Conservation (phyloP, 2,888 invertebrate species). For the Plagiodera versicolora region DNA sequence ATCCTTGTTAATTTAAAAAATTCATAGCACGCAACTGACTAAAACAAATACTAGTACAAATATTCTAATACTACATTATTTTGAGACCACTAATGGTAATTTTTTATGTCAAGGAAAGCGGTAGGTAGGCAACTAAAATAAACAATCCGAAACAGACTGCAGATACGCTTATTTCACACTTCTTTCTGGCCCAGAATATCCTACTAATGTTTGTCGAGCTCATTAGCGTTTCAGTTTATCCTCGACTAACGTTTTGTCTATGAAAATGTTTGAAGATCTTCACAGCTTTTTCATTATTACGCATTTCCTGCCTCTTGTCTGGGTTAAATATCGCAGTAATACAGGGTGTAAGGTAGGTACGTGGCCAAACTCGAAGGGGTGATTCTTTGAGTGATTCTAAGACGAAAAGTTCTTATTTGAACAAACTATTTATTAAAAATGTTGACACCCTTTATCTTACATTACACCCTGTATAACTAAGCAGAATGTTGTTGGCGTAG, state of each 20-base stretch:
- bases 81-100: background rate
- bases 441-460: too few species aligned
- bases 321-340: too few species aligned
- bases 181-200: background rate
- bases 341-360: too few species aligned
- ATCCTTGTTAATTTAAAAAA: too few species aligned
- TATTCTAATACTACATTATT: background rate
- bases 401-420: too few species aligned
- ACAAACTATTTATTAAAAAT: too few species aligned
- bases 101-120: conserved; percentile 10
- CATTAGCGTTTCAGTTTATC: background rate
- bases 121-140: conserved; percentile 4
- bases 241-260: background rate
- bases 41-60: background rate
- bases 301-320: background rate
- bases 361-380: too few species aligned
- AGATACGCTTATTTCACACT: background rate
- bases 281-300: too few species aligned
- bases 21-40: too few species aligned
- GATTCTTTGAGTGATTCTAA: too few species aligned
- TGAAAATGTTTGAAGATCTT: background rate
- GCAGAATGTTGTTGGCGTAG: too few species aligned
- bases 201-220: background rate
- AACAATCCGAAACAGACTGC: conserved; percentile 2
- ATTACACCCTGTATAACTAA: too few species aligned